A percentile compares a stretch with the other conserved stretches of the same genome.
Conservation (phyloP, 2,797 vertebrate genomes). For the Rachycentron canadum region DNA sequence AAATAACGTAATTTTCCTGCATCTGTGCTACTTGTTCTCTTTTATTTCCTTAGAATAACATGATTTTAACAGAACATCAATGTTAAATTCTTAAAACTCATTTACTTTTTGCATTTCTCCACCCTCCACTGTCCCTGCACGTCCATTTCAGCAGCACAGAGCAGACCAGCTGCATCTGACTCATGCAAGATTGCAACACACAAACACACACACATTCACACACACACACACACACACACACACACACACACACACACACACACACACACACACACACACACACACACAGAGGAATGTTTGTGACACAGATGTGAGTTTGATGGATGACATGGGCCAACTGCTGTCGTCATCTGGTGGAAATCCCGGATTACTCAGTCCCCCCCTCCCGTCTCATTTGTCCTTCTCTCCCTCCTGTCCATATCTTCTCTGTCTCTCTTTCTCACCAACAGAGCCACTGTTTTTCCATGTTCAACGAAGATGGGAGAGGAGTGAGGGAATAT, state of each 20-base stretch:
- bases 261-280: slow-evolving; percentile 21
- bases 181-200: slow-evolving; percentile 69
- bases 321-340: slow-evolving; percentile 79
- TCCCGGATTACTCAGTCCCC: slow-evolving; percentile 84
- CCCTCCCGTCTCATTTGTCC: slow-evolving; percentile 38
- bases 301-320: slow-evolving; percentile 79
- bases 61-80: slow-evolving; percentile 31
- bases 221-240: slow-evolving; percentile 22
- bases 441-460: slow-evolving; percentile 18
- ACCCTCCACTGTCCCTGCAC: slow-evolving; percentile 28
- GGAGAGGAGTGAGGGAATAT: slow-evolving; percentile 16
- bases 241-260: slow-evolving; percentile 6
- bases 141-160: slow-evolving; percentile 37
- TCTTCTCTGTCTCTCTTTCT: slow-evolving; percentile 31
- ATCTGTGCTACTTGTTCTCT: background rate
- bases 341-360: slow-evolving; percentile 87
- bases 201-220: slow-evolving; percentile 12
- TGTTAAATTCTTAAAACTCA: slow-evolving; percentile 12
- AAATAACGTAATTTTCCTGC: background rate
- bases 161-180: slow-evolving; percentile 78
- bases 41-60: background rate
- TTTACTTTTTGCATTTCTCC: slow-evolving; percentile 14
- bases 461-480: slow-evolving; percentile 42
- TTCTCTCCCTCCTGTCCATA: slow-evolving; percentile 28
- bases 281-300: slow-evolving; percentile 50